Base-by-base conservation (phyloP, 1,140 invertebrate species). In the Hyphantria cunea region DNA sequence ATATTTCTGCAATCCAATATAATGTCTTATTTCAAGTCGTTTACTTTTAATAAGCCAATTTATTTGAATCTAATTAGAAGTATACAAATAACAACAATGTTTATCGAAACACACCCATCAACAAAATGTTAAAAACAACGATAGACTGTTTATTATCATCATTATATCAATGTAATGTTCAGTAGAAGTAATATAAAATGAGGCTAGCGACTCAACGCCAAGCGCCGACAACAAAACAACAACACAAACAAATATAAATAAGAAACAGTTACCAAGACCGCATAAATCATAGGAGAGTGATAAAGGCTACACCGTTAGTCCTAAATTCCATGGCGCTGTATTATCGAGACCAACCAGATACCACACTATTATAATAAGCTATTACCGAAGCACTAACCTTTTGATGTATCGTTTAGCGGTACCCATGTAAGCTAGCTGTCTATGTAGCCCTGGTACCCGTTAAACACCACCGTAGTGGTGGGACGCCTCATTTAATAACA, bases 331-430 rank as follows among this genome's bases (percentile, higher is more conserved):
- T 60, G 62, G 68, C 64, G 62, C 61, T 60, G 69, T 66, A 60
- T 82, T 82, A 83, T 85, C 78, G 72, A 70, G 65, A 79, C 72
- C 62, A 64, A 65, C 52, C 12, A 58, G 55, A 66, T 68, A 67
- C 64, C 50, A 61, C 50, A 61, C 66, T 62, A 73, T 66, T 78
- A 70, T 84, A 84, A 82, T 82, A 80, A 76, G 75, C 72, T 68
- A 73, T 76, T 78, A 74, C 66, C 55, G 60, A 76, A 76, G 78
- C 68, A 75, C 80, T 85, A 80, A 76, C 72, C 74, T 83, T 56
- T 78, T 85, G 83, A 88, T 81, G 83, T 78, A 86, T 86, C 70
- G 78, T 64, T 72, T 86, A 86, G 84, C 86, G 84, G 86, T 86
- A 84, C 67, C 77, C 76, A 86, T 85, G 73, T 80, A 68, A 76